A percentile compares a stretch with the other conserved stretches of the same genome.
Conservation (phyloP, 2,797 vertebrate species). For the Sebastes cheni region DNA sequence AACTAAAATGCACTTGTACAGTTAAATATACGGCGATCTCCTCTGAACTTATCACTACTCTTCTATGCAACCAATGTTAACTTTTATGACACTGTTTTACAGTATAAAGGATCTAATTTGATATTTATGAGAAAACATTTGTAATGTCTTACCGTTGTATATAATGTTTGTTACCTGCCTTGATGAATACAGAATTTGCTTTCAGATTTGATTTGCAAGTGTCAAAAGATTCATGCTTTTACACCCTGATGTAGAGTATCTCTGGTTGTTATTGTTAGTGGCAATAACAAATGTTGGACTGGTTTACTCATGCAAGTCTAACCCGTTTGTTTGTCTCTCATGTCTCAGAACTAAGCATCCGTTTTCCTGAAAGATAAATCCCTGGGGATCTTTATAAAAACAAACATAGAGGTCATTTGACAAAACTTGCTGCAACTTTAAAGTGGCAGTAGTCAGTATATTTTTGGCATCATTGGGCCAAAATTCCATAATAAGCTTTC, state of each 20-base stretch:
- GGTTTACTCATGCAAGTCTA: background rate
- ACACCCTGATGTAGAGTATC: background rate
- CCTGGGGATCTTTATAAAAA: too few relatives aligned
- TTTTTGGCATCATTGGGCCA: too few relatives aligned
- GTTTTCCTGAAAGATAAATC: background rate
- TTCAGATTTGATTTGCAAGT: background rate
- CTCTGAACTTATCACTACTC: slow-evolving; percentile 84
- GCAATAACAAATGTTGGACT: background rate
- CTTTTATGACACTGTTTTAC: slow-evolving; percentile 84
- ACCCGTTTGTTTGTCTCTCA: background rate
- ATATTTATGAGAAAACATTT: slow-evolving; percentile 89
- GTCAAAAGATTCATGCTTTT: background rate
- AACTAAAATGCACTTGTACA: slow-evolving; percentile 69
- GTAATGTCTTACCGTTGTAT: slow-evolving; percentile 90
- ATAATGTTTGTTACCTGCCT: slow-evolving; percentile 66
- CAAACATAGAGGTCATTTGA: background rate
- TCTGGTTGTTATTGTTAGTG: background rate
- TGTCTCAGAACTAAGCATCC: background rate
- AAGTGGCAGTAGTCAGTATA: too few relatives aligned
- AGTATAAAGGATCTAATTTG: slow-evolving; percentile 88
- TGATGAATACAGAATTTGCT: slow-evolving; percentile 48
- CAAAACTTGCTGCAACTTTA: background rate
- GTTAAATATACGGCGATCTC: background rate
- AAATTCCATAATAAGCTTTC: too few relatives aligned
- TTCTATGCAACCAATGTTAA: slow-evolving; percentile 91